Evolutionary conservation across 2,113 vertebrate genomes (phyloP).

Genomic region (Chunga burmeisteri): DNA sequence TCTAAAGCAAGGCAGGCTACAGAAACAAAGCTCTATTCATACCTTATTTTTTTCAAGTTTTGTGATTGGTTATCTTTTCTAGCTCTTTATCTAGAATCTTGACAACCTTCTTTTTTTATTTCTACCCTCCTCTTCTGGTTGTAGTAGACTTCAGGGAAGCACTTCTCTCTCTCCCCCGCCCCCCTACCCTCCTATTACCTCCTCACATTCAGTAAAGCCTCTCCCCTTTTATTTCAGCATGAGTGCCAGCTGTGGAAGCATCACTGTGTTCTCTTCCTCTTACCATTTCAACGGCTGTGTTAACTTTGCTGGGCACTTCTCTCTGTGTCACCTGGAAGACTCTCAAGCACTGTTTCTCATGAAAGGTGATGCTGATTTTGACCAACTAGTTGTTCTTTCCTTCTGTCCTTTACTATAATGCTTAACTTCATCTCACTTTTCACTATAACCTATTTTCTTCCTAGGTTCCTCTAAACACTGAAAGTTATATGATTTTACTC

Average conservation of each 20-base stretch:
- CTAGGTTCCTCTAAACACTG: neutral
- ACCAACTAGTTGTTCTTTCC: neutral
- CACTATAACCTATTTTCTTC: neutral
- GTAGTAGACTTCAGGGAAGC: neutral
- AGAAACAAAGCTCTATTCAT: neutral
- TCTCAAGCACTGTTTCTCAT: neutral
- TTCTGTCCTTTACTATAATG: neutral
- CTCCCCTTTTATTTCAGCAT: neutral
- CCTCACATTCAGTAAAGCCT: neutral
- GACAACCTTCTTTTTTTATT: neutral
- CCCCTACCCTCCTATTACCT: neutral
- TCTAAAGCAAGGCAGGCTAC: neutral
- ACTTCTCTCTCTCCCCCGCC: neutral
- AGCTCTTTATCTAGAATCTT: neutral
- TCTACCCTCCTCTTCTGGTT: neutral
- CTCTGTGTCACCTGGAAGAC: neutral
- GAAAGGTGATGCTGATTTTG: neutral
- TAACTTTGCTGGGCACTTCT: neutral
- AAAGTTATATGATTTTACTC: neutral
- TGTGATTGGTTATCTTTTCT: neutral
- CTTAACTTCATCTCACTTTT: neutral
- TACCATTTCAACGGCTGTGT: neutral
- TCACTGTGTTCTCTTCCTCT: neutral
- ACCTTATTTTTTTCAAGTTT: neutral
- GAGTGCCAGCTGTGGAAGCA: neutral